phyloP scores from a whole-genome alignment of 2,113 vertebrate species.

The Onychostoma macrolepis region DNA sequence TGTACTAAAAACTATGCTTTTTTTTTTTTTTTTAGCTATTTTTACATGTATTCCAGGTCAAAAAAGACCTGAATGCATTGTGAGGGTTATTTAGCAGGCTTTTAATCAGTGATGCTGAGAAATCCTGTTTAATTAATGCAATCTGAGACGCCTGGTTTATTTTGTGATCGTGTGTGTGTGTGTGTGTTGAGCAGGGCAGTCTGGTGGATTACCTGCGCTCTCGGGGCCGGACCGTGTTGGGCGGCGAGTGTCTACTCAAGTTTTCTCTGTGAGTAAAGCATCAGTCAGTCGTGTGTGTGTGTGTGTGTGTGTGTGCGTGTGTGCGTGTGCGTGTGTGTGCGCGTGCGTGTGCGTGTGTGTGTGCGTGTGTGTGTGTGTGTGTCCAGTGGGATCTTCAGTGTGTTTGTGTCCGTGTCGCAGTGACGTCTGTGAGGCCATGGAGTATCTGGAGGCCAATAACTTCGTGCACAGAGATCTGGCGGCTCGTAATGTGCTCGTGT shows the following conservation, averaged over 20 bases:
- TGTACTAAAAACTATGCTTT: too few relatives aligned
- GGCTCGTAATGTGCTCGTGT: slow-evolving; percentile 93
- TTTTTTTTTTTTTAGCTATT: too few relatives aligned
- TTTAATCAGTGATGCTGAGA: too few relatives aligned
- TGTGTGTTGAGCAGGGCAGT: slow-evolving; percentile 80
- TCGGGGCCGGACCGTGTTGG: slow-evolving; percentile 89
- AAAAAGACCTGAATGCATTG: too few relatives aligned
- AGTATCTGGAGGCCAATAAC: slow-evolving; percentile 92
- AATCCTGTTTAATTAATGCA: too few relatives aligned
- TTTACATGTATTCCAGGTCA: too few relatives aligned
- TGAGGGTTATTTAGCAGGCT: too few relatives aligned
- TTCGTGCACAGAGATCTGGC: slow-evolving; percentile 96
- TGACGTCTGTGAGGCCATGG: slow-evolving; percentile 96
- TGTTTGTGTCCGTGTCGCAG: slow-evolving; percentile 63
- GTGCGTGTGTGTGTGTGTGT: too few relatives aligned
- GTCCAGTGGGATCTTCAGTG: too few relatives aligned
- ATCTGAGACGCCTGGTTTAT: too few relatives aligned
- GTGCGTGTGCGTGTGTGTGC: too few relatives aligned
- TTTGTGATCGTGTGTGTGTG: neutral
- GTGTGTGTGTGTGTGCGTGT: neutral
- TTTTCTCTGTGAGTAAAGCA: slow-evolving; percentile 86
- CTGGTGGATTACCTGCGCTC: slow-evolving; percentile 95
- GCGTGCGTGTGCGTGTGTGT: too few relatives aligned
- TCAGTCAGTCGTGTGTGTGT: neutral
- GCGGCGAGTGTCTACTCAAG: slow-evolving; percentile 87